A percentile compares a stretch with the other conserved stretches of the same genome.
Evolutionary conservation across 2,888 invertebrate species (phyloP).

Genomic region (Drosophila borealis): DNA sequence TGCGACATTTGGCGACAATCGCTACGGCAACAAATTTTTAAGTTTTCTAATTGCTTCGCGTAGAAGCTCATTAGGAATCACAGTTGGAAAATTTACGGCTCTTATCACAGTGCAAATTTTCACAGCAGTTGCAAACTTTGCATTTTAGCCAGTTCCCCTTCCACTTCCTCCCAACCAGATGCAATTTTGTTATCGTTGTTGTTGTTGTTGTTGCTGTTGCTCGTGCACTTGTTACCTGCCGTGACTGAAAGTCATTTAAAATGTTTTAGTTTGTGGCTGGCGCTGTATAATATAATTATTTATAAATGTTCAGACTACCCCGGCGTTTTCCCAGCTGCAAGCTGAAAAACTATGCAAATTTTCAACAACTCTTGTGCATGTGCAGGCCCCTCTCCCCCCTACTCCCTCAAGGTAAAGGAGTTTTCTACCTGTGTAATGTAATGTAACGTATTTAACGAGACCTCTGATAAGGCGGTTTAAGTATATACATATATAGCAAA

Average conservation of each 20-base stretch:
- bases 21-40: constrained; percentile 20
- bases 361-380: constrained; percentile 5
- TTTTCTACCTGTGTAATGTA: constrained; percentile 1
- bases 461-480: constrained; percentile 30
- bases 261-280: constrained; percentile 53
- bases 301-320: constrained; percentile 35
- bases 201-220: constrained; percentile 22
- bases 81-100: constrained; percentile 49
- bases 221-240: constrained; percentile 59
- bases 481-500: neutral
- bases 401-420: neutral
- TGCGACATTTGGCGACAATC: constrained; percentile 45
- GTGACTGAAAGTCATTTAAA: constrained; percentile 73
- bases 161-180: neutral
- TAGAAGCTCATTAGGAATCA: constrained; percentile 70
- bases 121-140: constrained; percentile 55
- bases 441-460: constrained; percentile 24
- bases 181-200: constrained; percentile 19
- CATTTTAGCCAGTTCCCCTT: constrained; percentile 41
- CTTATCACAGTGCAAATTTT: constrained; percentile 63
- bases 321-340: constrained; percentile 27
- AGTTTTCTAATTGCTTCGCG: constrained; percentile 61
- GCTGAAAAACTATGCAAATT: constrained; percentile 48
- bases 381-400: neutral
- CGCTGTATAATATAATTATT: constrained; percentile 55